Evolutionary conservation across 2,113 vertebrate genomes (phyloP).

Genomic region (Fukomys damarensis): DNA sequence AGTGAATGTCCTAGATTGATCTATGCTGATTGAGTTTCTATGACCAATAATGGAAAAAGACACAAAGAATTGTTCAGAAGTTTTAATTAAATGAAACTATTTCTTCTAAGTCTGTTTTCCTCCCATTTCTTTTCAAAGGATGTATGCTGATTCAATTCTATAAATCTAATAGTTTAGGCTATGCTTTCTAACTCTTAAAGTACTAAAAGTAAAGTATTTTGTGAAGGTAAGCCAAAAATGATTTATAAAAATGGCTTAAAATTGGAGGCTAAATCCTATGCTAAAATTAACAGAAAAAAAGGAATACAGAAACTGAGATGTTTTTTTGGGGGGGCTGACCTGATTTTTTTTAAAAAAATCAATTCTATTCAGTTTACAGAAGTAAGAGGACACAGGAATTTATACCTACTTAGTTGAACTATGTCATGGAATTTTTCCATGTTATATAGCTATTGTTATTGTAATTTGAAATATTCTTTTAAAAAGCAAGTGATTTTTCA

Average conservation of each 20-base stretch:
- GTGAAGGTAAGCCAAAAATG: slow-evolving; percentile 58
- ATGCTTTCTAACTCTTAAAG: slow-evolving; percentile 63
- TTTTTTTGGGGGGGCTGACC: slow-evolving; percentile 36
- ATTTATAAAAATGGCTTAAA: slow-evolving; percentile 59
- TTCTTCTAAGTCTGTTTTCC: slow-evolving; percentile 43
- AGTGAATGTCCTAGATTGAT: neutral
- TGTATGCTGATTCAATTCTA: slow-evolving; percentile 40
- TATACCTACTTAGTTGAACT: neutral
- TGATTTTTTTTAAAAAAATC: neutral
- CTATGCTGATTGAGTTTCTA: neutral
- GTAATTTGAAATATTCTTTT: neutral
- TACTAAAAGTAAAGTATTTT: slow-evolving; percentile 64
- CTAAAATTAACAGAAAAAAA: slow-evolving; percentile 7
- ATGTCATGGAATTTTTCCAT: neutral
- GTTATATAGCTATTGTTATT: neutral
- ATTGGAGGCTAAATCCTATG: slow-evolving; percentile 25
- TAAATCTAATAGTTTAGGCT: slow-evolving; percentile 69
- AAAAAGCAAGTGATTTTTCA: neutral
- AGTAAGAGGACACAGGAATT: neutral
- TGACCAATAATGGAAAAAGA: neutral
- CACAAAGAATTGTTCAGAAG: neutral
- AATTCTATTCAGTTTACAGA: neutral
- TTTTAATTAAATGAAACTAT: slow-evolving; percentile 61
- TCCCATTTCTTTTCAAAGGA: slow-evolving; percentile 32
- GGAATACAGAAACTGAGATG: neutral